phyloP scores from a whole-genome alignment of 1,140 invertebrate genomes.

The Hyposmocoma kahamanoa region DNA sequence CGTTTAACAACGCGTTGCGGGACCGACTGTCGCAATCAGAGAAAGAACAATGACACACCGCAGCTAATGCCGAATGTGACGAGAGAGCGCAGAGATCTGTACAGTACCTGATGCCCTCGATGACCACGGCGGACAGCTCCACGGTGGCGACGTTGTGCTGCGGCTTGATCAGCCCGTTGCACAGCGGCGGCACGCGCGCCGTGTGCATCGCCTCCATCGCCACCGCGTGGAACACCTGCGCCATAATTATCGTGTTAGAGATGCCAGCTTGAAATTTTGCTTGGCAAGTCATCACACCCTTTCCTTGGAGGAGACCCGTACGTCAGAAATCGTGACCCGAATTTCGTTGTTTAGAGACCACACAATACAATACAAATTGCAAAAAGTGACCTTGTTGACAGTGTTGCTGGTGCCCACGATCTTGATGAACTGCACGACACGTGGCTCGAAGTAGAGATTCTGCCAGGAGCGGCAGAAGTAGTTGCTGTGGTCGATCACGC shows the following conservation, averaged over 20 bases:
- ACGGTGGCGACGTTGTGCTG: conserved; percentile 94
- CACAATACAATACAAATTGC: no score
- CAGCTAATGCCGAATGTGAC: neutral
- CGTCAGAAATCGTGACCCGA: no score
- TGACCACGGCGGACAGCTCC: conserved; percentile 90
- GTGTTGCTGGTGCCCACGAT: conserved; percentile 97
- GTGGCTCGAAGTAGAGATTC: conserved; percentile 91
- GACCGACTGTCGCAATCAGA: conserved; percentile 86
- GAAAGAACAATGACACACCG: neutral
- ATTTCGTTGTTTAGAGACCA: no score
- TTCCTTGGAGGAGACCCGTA: no score
- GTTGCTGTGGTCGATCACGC: conserved; percentile 92
- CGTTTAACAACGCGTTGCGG: conserved; percentile 96
- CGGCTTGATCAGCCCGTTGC: conserved; percentile 89
- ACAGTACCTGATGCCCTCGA: conserved; percentile 89
- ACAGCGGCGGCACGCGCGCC: conserved; percentile 81
- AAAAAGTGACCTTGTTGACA: conserved; percentile 91
- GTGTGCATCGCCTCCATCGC: conserved; percentile 93
- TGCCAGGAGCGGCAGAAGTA: conserved; percentile 98
- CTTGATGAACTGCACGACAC: conserved; percentile 92
- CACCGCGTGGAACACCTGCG: conserved; percentile 93
- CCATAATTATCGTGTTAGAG: no score
- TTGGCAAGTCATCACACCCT: no score
- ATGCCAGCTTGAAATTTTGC: no score
- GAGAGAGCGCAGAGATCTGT: no score